phyloP scores from a whole-genome alignment of 2,888 invertebrate genomes.

The Embidobia sp. region DNA sequence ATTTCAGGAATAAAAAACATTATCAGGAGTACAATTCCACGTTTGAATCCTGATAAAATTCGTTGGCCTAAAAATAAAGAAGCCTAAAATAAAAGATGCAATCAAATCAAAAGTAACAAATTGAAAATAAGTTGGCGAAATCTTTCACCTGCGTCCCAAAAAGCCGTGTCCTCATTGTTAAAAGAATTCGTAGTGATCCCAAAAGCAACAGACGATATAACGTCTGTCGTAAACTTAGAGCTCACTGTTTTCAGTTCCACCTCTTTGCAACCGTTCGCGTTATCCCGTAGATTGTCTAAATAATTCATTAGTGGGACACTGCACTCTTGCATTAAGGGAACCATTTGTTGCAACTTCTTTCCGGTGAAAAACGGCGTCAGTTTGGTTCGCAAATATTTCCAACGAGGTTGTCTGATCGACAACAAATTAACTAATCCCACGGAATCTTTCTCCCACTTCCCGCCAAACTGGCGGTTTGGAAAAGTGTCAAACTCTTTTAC shows the following conservation, averaged over 20 bases:
- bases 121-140: no score
- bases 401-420: slow-evolving; percentile 81
- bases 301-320: slow-evolving; percentile 67
- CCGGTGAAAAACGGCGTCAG: slow-evolving; percentile 74
- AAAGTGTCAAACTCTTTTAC: slow-evolving; percentile 82
- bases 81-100: background rate
- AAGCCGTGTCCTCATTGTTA: slow-evolving; percentile 63
- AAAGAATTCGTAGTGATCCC: slow-evolving; percentile 74
- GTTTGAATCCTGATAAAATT: slow-evolving; percentile 67
- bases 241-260: slow-evolving; percentile 70
- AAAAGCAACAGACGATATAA: slow-evolving; percentile 71
- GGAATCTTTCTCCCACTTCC: slow-evolving; percentile 76
- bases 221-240: slow-evolving; percentile 69
- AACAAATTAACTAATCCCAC: slow-evolving; percentile 78
- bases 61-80: slow-evolving; percentile 64
- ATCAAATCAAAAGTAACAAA: background rate
- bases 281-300: slow-evolving; percentile 64
- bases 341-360: slow-evolving; percentile 72
- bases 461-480: slow-evolving; percentile 80
- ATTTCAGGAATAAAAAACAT: slow-evolving; percentile 72
- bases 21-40: slow-evolving; percentile 68
- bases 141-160: slow-evolving; percentile 73
- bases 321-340: slow-evolving; percentile 71
- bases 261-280: slow-evolving; percentile 60
- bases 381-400: slow-evolving; percentile 81